phyloP scores from a whole-genome alignment of 1,140 invertebrate genomes.

The Pomacea maculata region DNA sequence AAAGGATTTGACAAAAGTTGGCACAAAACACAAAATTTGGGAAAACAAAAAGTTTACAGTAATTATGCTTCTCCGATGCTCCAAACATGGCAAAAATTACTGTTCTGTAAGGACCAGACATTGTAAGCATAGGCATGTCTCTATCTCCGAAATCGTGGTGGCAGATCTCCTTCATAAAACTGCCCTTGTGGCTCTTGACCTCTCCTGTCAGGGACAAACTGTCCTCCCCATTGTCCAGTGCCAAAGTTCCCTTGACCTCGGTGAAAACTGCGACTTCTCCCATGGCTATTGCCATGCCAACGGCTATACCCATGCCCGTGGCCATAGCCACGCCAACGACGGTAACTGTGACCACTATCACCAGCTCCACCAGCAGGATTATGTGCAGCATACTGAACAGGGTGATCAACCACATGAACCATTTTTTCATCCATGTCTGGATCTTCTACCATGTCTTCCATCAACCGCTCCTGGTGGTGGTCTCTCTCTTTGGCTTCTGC shows the following conservation, averaged over 20 bases:
- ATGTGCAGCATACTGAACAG: neutral
- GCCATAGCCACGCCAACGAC: neutral
- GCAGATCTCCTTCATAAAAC: slow-evolving; percentile 14
- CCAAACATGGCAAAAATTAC: no score
- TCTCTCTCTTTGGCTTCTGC: slow-evolving; percentile 5
- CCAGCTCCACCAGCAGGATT: neutral
- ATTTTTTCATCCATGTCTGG: slow-evolving; percentile 5
- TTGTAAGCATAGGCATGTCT: neutral
- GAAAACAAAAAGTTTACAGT: no score
- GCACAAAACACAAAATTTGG: no score
- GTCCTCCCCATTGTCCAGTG: neutral
- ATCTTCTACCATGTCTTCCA: slow-evolving; percentile 15
- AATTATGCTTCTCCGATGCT: no score
- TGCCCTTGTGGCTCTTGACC: neutral
- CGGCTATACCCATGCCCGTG: neutral
- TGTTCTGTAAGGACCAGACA: no score
- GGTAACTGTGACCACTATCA: neutral
- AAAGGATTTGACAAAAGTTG: no score
- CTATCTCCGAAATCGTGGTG: slow-evolving; percentile 7
- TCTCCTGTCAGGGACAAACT: neutral
- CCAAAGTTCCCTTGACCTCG: neutral
- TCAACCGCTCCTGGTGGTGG: slow-evolving; percentile 15
- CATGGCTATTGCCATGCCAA: neutral
- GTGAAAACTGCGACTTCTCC: no score
- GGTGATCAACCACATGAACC: slow-evolving; percentile 5